These are phyloP conservation scores for Nephrotoma appendiculata DNA, from an alignment of 2,888 invertebrate species.

Conservation along the genomic window DNA sequence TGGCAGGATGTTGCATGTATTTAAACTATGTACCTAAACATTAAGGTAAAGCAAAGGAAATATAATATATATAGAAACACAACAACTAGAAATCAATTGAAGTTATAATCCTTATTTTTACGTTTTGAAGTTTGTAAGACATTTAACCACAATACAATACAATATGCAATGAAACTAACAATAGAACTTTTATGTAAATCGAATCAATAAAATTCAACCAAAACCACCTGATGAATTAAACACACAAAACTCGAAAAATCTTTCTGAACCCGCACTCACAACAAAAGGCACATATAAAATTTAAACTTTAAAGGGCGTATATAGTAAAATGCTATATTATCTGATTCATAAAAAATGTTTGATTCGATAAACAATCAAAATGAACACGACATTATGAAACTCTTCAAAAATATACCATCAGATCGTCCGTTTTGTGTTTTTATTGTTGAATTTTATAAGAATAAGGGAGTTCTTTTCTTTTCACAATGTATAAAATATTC, in stretches of 20 bases:
- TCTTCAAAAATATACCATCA: neutral
- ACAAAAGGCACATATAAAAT: neutral
- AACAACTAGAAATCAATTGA: neutral
- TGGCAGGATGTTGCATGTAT: neutral
- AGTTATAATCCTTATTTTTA: neutral
- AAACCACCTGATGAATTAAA: neutral
- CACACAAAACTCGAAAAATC: neutral
- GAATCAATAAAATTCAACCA: neutral
- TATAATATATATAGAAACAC: neutral
- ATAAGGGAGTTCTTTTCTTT: neutral
- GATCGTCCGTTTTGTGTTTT: neutral
- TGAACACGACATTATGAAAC: neutral
- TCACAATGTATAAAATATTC: neutral
- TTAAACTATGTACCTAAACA: neutral
- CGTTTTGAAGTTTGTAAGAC: neutral
- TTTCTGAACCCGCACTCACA: neutral
- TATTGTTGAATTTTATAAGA: neutral
- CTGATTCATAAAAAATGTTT: neutral
- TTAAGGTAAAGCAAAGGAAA: neutral
- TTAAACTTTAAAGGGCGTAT: neutral
- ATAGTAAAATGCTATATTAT: neutral
- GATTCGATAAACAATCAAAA: neutral
- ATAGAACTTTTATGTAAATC: neutral
- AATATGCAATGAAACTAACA: neutral
- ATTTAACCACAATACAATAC: neutral